Evolutionary conservation across 2,888 invertebrate species (phyloP).

Genomic region (Pollenia amentaria): DNA sequence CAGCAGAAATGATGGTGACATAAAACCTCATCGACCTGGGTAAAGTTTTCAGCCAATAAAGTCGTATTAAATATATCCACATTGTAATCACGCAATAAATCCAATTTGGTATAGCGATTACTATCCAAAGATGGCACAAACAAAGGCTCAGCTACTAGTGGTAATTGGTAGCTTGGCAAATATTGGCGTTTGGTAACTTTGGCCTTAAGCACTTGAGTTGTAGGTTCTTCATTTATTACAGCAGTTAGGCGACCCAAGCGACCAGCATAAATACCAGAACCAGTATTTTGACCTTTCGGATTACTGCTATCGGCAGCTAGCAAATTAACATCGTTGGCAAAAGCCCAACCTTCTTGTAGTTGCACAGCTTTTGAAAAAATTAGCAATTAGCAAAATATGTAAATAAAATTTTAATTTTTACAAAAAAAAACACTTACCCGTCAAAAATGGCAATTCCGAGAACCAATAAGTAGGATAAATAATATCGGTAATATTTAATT

Average conservation of each 20-base stretch:
- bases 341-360: slow-evolving; percentile 87
- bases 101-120: slow-evolving; percentile 75
- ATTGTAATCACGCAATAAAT: slow-evolving; percentile 79
- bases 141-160: slow-evolving; percentile 61
- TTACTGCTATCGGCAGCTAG: slow-evolving; percentile 87
- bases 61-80: slow-evolving; percentile 78
- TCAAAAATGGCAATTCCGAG: slow-evolving; percentile 89
- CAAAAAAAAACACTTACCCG: slow-evolving; percentile 78
- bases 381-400: too few species aligned
- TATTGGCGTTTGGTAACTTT: slow-evolving; percentile 78
- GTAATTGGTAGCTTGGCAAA: slow-evolving; percentile 57
- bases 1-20: slow-evolving; percentile 82
- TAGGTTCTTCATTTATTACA: slow-evolving; percentile 77
- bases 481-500: slow-evolving; percentile 80
- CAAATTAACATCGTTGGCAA: slow-evolving; percentile 86
- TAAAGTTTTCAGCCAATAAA: slow-evolving; percentile 74
- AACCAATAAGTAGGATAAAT: slow-evolving; percentile 91
- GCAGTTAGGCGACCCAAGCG: slow-evolving; percentile 80
- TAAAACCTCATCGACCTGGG: slow-evolving; percentile 15
- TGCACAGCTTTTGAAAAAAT: slow-evolving; percentile 84
- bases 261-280: slow-evolving; percentile 87
- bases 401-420: too few species aligned
- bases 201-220: slow-evolving; percentile 77
- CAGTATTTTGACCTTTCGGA: slow-evolving; percentile 85
- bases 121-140: slow-evolving; percentile 76